Conservation (phyloP, 2,888 invertebrate genomes). For the Cyclophora albipunctata region DNA sequence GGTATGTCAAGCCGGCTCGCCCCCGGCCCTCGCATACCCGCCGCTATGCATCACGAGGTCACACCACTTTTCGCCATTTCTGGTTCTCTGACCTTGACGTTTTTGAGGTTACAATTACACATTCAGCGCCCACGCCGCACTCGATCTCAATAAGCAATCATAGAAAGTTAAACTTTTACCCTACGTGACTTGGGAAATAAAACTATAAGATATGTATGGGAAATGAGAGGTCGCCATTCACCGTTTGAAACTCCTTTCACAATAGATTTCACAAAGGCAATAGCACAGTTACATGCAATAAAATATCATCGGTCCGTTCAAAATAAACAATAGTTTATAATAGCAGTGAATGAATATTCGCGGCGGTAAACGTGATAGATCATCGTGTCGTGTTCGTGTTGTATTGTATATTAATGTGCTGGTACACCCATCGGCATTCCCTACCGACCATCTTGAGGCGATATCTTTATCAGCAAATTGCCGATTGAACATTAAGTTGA, state of each 20-base stretch:
- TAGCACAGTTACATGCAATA: constrained; percentile 22
- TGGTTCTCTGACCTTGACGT: constrained; percentile 58
- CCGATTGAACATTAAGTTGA: no score
- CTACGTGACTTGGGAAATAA: constrained; percentile 47
- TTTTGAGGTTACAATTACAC: constrained; percentile 57
- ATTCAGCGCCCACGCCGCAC: constrained; percentile 36
- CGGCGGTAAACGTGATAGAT: constrained; percentile 26
- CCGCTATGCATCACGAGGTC: constrained; percentile 56
- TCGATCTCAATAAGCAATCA: constrained; percentile 34
- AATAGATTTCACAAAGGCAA: constrained; percentile 29
- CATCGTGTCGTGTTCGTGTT: constrained; percentile 13
- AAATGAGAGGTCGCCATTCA: constrained; percentile 21
- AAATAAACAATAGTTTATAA: constrained; percentile 17
- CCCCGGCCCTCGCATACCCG: not conserved
- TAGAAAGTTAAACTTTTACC: constrained; percentile 63
- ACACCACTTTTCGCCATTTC: constrained; percentile 54
- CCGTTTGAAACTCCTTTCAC: constrained; percentile 29
- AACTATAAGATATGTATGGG: not conserved
- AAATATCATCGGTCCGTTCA: constrained; percentile 19
- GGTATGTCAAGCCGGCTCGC: no score
- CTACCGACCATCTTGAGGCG: no score
- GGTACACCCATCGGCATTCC: no score
- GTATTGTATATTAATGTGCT: no score
- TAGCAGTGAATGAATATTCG: constrained; percentile 11
- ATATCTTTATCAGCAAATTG: no score